A percentile compares a stretch with the other conserved stretches of the same genome.
Conservation (phyloP, 2,113 vertebrate genomes). For the Phyllopteryx taeniolatus region DNA sequence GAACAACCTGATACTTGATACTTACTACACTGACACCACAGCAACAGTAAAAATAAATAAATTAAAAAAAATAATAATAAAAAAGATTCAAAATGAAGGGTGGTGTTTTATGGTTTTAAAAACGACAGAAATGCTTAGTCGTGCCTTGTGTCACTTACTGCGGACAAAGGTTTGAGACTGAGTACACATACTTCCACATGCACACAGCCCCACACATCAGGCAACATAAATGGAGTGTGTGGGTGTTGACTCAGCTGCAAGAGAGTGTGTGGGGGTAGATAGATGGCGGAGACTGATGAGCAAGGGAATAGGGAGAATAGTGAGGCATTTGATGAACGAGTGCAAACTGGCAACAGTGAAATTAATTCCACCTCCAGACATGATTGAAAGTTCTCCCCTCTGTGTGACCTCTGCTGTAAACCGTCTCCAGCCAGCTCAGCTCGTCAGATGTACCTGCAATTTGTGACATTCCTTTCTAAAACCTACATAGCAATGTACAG, state of each 20-base stretch:
- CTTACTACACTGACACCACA: not conserved
- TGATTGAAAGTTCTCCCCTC: constrained; percentile 70
- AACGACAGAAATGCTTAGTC: not conserved
- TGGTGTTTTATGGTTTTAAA: not conserved
- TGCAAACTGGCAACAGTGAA: constrained; percentile 68
- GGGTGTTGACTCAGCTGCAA: constrained; percentile 77
- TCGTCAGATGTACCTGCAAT: constrained; percentile 13
- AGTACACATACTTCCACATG: constrained; percentile 43
- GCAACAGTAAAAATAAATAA: not conserved
- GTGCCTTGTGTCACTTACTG: constrained; percentile 13
- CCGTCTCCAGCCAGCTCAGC: constrained; percentile 37
- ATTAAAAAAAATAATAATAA: not conserved
- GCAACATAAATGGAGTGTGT: constrained; percentile 68
- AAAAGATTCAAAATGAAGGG: not conserved
- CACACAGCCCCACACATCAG: constrained; percentile 36
- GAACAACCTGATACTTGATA: not conserved
- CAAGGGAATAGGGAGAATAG: constrained; percentile 57
- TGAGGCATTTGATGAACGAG: constrained; percentile 74
- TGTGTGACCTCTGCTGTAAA: constrained; percentile 56
- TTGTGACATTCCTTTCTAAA: constrained; percentile 18
- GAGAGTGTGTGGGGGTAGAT: constrained; percentile 38
- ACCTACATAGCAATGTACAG: constrained; percentile 3
- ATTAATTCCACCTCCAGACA: constrained; percentile 68
- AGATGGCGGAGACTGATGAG: constrained; percentile 66
- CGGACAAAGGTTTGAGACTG: constrained; percentile 39